phyloP scores from a whole-genome alignment of 1,140 invertebrate genomes.

The Metopolophium dirhodum region DNA sequence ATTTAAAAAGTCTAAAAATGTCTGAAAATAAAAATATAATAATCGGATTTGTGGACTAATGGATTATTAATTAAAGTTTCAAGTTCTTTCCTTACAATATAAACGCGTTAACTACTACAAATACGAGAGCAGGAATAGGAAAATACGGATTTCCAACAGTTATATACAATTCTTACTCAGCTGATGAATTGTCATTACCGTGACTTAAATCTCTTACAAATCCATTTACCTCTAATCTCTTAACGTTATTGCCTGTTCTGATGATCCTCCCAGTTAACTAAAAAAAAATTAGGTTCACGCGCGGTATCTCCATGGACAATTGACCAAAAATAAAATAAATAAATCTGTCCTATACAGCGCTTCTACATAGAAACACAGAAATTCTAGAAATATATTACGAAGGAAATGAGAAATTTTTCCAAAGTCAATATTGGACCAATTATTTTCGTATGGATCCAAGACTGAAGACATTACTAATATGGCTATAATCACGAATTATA shows the following conservation, averaged over 20 bases:
- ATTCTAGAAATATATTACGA: too few species aligned
- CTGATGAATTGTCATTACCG: not conserved
- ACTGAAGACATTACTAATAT: too few species aligned
- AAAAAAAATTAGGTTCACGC: too few species aligned
- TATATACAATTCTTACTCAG: not conserved
- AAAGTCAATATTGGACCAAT: too few species aligned
- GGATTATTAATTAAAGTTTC: constrained; percentile 17
- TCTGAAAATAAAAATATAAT: not conserved
- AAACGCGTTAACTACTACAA: not conserved
- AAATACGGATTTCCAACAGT: not conserved
- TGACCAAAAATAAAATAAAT: too few species aligned
- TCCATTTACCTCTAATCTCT: not conserved
- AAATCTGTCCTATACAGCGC: too few species aligned
- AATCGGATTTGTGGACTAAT: not conserved
- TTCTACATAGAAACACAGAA: too few species aligned
- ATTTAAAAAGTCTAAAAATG: not conserved
- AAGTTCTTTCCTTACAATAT: not conserved
- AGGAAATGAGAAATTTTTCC: too few species aligned
- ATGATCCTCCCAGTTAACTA: too few species aligned
- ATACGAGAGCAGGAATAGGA: not conserved
- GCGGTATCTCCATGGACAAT: too few species aligned
- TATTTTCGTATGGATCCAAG: too few species aligned
- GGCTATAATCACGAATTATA: too few species aligned
- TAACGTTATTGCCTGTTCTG: not conserved
- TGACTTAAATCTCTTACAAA: not conserved